These are phyloP conservation scores for Menura novaehollandiae DNA, from an alignment of 2,113 vertebrate genomes.

Conservation along the genomic window DNA sequence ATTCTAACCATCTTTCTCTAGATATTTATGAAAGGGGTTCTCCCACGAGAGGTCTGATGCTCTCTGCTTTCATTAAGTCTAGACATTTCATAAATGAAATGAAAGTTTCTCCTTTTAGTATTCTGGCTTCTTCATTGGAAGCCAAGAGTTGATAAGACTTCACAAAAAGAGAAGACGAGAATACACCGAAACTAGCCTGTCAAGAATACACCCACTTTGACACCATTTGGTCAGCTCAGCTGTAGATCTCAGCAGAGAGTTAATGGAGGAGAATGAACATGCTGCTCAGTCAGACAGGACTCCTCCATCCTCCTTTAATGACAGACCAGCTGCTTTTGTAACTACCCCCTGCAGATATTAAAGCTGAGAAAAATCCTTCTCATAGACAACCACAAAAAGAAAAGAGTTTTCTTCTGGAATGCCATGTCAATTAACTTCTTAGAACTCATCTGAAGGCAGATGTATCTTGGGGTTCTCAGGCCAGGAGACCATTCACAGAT, in stretches of 20 bases:
- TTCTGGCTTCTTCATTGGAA: neutral
- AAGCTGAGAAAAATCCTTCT: slow-evolving; percentile 57
- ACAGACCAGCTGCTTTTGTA: slow-evolving; percentile 49
- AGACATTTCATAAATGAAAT: slow-evolving; percentile 35
- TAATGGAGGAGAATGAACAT: slow-evolving; percentile 23
- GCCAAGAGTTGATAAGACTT: neutral
- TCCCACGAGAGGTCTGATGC: neutral
- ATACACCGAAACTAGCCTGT: neutral
- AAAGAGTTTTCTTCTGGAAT: slow-evolving; percentile 18
- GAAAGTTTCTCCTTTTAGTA: neutral
- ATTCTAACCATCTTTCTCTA: slow-evolving; percentile 27
- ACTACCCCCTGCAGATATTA: slow-evolving; percentile 49
- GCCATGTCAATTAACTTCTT: neutral
- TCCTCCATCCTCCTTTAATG: slow-evolving; percentile 35
- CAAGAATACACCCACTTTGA: neutral
- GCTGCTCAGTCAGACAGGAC: slow-evolving; percentile 36
- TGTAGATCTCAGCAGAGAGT: slow-evolving; percentile 22
- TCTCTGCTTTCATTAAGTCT: slow-evolving; percentile 30
- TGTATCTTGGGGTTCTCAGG: neutral
- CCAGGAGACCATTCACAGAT: neutral
- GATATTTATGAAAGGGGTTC: neutral
- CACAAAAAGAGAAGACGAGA: neutral
- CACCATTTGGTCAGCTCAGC: slow-evolving; percentile 8
- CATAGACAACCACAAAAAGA: slow-evolving; percentile 18
- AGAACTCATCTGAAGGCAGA: neutral